Evolutionary conservation across 2,888 invertebrate species (phyloP), one percentile per base, ranked within the genome.

Genomic region (Apodemia zela): DNA sequence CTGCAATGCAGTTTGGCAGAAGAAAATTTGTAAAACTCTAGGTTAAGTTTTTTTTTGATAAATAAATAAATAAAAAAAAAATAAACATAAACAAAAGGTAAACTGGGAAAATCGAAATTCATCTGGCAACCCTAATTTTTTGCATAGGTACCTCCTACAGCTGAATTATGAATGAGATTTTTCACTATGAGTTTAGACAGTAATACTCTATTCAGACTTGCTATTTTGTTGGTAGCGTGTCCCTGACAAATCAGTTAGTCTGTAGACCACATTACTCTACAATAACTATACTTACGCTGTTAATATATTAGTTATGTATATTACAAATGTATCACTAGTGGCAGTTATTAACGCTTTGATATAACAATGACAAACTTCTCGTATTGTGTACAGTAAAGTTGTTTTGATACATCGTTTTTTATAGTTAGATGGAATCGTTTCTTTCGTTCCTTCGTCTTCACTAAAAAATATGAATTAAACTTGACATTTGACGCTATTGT

Each of bases 321-420:
- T 85, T 84, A 85, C 78, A 85, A 79, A 80, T 78, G 79, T 85
- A 77, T 77, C 82, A 77, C 88, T 91, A 91, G 83, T 91, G 90
- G 90, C 90, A 91, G 90, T 91, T 84, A 81, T 85, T 72, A 79
- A 87, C 82, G 85, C 83, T 87, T 81, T 80, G 80, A 80, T 81
- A 78, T 75, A 74, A 73, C 77, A 77, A 78, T 76, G 76, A 79
- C 74, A 72, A 75, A 75, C 73, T 72, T 74, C 71, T 72, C 71
- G 72, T 76, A 75, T 45, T 54, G 11, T 25, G 21, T 45, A 25
- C n/a, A 25, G 60, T 60, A 35, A 18, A 45, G n/a, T 21, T 60
- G n/a, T 45, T 45, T 25, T 25, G 45, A 60, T 60, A 42, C 17
- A n/a, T n/a, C 2, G 33, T 17, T 59, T 59, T 38, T 35, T 59